A percentile compares a stretch with the other conserved stretches of the same genome.
Conservation (phyloP, 2,888 invertebrate genomes). For the Tenthredo mesomela region DNA sequence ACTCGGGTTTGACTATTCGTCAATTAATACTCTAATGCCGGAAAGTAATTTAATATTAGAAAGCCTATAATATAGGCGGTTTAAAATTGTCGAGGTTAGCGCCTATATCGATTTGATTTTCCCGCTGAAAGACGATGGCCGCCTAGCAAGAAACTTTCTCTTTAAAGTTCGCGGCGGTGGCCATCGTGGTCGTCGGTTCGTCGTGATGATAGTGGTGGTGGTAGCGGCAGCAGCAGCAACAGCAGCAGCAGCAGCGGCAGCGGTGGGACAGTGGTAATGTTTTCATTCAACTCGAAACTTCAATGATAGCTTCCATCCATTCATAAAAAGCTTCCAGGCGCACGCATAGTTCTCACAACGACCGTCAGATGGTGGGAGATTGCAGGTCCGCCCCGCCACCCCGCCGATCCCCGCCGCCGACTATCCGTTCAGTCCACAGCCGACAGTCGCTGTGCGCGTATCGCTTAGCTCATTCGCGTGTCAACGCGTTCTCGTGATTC, state of each 20-base stretch:
- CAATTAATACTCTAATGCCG: background rate
- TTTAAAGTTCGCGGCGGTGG: conserved; percentile 34
- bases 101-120: conserved; percentile 59
- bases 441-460: conserved; percentile 67
- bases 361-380: conserved; percentile 74
- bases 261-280: conserved; percentile 56
- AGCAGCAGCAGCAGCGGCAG: conserved; percentile 56
- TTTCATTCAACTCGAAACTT: conserved; percentile 78
- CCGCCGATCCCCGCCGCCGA: conserved; percentile 57
- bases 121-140: conserved; percentile 63
- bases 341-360: conserved; percentile 59
- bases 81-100: background rate
- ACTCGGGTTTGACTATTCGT: background rate
- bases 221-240: conserved; percentile 33
- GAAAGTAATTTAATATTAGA: background rate
- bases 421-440: conserved; percentile 69
- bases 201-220: conserved; percentile 28
- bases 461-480: conserved; percentile 31
- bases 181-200: conserved; percentile 12
- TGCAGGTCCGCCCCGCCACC: conserved; percentile 62
- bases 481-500: background rate
- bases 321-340: conserved; percentile 76
- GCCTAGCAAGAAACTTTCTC: conserved; percentile 55
- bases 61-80: background rate
- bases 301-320: conserved; percentile 78